Evolutionary conservation across 2,797 vertebrate genomes (phyloP), one percentile per base, ranked within the genome.

Genomic region (Ctenopoma kingsleyae): DNA sequence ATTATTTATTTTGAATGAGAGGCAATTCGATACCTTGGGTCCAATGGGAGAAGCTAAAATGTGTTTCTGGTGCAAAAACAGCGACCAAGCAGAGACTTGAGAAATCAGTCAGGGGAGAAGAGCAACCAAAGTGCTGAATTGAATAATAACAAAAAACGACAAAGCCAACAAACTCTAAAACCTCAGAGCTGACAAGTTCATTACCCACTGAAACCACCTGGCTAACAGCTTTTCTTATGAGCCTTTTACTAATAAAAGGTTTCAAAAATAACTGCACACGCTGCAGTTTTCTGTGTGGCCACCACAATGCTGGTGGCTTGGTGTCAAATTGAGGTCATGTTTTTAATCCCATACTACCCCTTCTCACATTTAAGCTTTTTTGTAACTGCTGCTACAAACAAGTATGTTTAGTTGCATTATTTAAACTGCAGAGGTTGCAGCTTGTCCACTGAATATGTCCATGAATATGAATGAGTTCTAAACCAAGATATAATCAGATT

Each of bases 1-100:
- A 87, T 89, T 92, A 91, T 93, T 92, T 93, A 84, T 90, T 94
- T 92, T 91, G 89, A 92, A 91, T 81, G 86, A 92, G 84, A 87
- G 77, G 88, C 89, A 87, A 88, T 91, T 91, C 84, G 74, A 88
- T 90, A 87, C 64, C 74, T 72, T 3, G 50, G 80, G 73, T 88
- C 91, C 85, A 69, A 69, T 38, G 91, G 90, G 92, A 92, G 70
- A 81, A 77, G 79, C 68, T 84, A 76, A 94, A 93, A 92, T 89
- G 86, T 89, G 87, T 88, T 87, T 70, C 70, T 79, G 63, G 78
- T 79, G 91, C 86, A 86, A 91, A 91, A 91, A 84, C 87, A 87
- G 84, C 82, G 38, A 70, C 83, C 69, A 44, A 70, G 85, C 76
- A 47, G 80, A 84, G 81, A 85, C 85, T 87, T 82, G 87, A 90